phyloP scores from a whole-genome alignment of 1,140 invertebrate genomes.

The Drosophila varians region DNA sequence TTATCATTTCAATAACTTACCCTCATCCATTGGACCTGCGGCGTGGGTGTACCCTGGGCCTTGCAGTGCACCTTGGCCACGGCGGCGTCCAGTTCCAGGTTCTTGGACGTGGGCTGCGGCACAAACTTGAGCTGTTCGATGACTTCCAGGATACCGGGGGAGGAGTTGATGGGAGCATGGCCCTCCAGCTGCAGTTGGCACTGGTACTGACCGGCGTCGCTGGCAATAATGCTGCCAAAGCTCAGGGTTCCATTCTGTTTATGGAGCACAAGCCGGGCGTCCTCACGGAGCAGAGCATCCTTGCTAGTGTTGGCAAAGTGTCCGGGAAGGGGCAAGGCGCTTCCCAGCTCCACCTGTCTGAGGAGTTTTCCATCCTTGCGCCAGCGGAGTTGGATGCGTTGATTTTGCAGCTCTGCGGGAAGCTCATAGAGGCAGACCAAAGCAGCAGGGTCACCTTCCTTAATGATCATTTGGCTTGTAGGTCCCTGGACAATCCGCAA shows the following conservation, averaged over 20 bases:
- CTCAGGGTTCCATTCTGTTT: constrained; percentile 75
- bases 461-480: constrained; percentile 85
- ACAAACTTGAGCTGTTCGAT: constrained; percentile 93
- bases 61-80: constrained; percentile 94
- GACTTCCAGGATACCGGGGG: constrained; percentile 76
- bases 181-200: constrained; percentile 74
- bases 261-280: constrained; percentile 64
- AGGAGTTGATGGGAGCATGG: constrained; percentile 50
- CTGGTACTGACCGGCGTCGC: constrained; percentile 76
- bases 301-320: constrained; percentile 52
- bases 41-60: constrained; percentile 91
- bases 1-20: constrained; percentile 76
- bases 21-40: constrained; percentile 92
- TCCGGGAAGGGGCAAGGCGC: constrained; percentile 34
- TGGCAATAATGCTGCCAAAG: constrained; percentile 71
- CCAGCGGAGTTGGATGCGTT: constrained; percentile 86
- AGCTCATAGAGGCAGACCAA: constrained; percentile 88
- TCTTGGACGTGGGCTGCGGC: constrained; percentile 90
- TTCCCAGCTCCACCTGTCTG: constrained; percentile 84
- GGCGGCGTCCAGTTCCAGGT: constrained; percentile 90
- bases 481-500: constrained; percentile 83
- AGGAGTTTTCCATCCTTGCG: constrained; percentile 88
- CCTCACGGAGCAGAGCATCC: constrained; percentile 63
- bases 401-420: constrained; percentile 82
- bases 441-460: constrained; percentile 88